A percentile compares a stretch with the other conserved stretches of the same genome.
phyloP scores from a whole-genome alignment of 2,888 invertebrate species.

The Saturnia pavonia region DNA sequence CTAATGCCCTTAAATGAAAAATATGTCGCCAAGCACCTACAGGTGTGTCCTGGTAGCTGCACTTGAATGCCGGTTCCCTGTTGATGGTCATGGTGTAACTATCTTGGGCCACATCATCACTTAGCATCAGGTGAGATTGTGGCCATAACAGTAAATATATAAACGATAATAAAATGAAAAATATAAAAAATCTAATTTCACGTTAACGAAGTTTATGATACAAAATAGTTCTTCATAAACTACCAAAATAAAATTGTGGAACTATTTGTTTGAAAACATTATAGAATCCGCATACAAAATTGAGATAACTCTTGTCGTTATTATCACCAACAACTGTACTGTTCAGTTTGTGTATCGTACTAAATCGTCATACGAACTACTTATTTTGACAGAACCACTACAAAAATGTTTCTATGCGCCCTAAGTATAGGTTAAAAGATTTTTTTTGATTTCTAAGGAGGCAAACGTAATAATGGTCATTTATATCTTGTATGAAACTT shows the following conservation, averaged over 20 bases:
- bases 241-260: neutral
- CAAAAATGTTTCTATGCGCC: conserved; percentile 31
- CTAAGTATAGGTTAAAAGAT: conserved; percentile 28
- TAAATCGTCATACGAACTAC: conserved; percentile 18
- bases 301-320: neutral
- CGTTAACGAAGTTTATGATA: neutral
- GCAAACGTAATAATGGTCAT: conserved; percentile 21
- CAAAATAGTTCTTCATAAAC: neutral
- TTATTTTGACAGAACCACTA: conserved; percentile 40
- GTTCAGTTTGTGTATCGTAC: neutral
- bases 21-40: too few relatives aligned
- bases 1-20: too few relatives aligned
- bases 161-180: too few relatives aligned
- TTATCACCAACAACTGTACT: neutral
- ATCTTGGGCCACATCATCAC: too few relatives aligned
- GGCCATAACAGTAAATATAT: too few relatives aligned
- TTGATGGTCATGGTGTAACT: too few relatives aligned
- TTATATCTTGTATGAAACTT: neutral
- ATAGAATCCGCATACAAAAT: neutral
- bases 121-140: too few relatives aligned
- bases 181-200: neutral
- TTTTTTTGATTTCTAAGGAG: conserved; percentile 33
- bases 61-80: too few relatives aligned
- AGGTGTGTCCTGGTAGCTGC: too few relatives aligned
- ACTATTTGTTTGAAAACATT: neutral